Percentiles rank a stretch among this genome's conserved stretches.
These are phyloP conservation scores for Ophioderma brevispina DNA, from an alignment of 35 echinoderm and acorn worm species.

Conservation along the genomic window DNA sequence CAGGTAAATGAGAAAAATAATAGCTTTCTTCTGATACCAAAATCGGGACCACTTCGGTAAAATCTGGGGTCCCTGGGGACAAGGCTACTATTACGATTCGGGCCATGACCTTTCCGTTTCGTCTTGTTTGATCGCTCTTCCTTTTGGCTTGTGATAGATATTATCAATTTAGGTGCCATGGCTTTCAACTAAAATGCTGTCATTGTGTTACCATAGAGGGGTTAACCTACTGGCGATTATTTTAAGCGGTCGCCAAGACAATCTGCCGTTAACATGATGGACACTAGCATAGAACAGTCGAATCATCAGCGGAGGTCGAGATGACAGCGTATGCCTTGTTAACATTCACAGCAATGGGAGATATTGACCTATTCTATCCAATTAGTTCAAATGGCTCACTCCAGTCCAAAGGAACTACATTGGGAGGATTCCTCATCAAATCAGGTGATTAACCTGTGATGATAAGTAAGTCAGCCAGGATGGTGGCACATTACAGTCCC, in stretches of 20 bases:
- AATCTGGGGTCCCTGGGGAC: no score
- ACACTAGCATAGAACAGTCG: constrained; percentile 72
- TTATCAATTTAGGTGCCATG: background rate
- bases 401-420: constrained; percentile 89
- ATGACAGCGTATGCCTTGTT: constrained; percentile 96
- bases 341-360: constrained; percentile 79
- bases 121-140: background rate
- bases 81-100: no score
- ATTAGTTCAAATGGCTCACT: constrained; percentile 98
- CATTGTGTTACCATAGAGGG: constrained; percentile 65
- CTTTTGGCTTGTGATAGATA: background rate
- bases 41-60: no score
- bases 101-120: no score
- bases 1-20: no score
- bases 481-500: no score
- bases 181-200: no score
- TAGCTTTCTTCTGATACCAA: no score
- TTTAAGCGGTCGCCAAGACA: constrained; percentile 79
- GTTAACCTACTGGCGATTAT: constrained; percentile 83
- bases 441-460: no score
- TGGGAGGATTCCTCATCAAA: constrained; percentile 95
- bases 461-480: no score
- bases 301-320: constrained; percentile 93
- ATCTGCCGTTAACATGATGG: constrained; percentile 62
- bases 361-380: constrained; percentile 89